Conservation (phyloP, 2,888 invertebrate species). For the Tinea pellionella region DNA sequence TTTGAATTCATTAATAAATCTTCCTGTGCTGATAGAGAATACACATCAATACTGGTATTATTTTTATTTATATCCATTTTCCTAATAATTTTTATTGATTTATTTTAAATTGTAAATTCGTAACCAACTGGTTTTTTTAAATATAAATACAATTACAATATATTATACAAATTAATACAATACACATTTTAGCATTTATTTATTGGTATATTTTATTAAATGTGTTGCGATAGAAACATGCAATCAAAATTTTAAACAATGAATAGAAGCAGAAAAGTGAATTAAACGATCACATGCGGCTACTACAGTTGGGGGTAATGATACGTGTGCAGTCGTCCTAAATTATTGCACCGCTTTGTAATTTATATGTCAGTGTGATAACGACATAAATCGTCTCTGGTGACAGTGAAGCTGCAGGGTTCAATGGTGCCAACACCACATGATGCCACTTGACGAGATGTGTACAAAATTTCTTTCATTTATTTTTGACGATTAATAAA, state of each 20-base stretch:
- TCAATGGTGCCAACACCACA: slow-evolving; percentile 52
- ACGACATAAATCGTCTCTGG: slow-evolving; percentile 60
- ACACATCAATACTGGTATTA: neutral
- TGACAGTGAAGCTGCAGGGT: slow-evolving; percentile 50
- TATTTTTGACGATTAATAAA: neutral
- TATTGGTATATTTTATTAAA: too few species aligned
- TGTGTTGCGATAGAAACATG: too few species aligned
- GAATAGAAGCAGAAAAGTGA: slow-evolving; percentile 33
- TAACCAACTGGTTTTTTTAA: too few species aligned
- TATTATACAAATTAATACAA: too few species aligned
- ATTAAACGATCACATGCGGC: slow-evolving; percentile 45
- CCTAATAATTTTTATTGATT: neutral
- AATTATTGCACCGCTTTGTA: slow-evolving; percentile 62
- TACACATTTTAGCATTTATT: too few species aligned
- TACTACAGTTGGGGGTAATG: slow-evolving; percentile 61
- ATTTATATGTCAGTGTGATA: slow-evolving; percentile 63
- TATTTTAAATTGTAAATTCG: too few species aligned
- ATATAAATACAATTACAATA: too few species aligned
- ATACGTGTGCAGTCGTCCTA: slow-evolving; percentile 66
- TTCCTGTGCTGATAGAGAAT: neutral
- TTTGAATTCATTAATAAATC: slow-evolving; percentile 19
- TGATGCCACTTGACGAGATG: slow-evolving; percentile 49
- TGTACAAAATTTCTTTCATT: slow-evolving; percentile 20
- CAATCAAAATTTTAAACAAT: neutral
- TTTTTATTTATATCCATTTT: neutral